phyloP scores from a whole-genome alignment of 2,797 vertebrate genomes.

The Anguilla pacifica region DNA sequence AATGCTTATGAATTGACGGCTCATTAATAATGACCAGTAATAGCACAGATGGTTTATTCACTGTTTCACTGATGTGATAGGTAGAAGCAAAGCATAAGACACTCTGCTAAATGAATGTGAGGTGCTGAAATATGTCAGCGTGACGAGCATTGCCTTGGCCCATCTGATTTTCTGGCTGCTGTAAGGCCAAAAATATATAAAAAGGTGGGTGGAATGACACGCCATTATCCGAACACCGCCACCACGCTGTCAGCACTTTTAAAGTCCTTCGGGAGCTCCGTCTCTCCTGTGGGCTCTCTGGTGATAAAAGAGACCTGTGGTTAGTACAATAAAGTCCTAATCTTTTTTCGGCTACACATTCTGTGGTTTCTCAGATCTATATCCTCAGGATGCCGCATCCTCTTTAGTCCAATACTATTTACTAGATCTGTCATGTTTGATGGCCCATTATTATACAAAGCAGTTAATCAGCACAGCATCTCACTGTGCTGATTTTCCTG shows the following conservation, averaged over 20 bases:
- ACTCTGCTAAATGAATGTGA: not conserved
- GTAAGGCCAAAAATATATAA: not conserved
- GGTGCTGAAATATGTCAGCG: not conserved
- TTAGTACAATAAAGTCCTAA: not conserved
- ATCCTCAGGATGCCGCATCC: not conserved
- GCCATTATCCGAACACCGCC: not conserved
- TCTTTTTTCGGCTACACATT: not conserved
- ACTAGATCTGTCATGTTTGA: not conserved
- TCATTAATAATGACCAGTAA: not conserved
- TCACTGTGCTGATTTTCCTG: not conserved
- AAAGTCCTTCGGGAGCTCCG: not conserved
- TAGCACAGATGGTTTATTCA: not conserved
- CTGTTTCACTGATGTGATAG: not conserved
- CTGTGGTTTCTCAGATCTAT: not conserved
- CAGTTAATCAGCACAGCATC: not conserved
- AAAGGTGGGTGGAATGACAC: not conserved
- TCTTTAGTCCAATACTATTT: not conserved
- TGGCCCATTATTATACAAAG: not conserved
- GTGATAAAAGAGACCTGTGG: not conserved
- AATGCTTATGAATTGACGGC: not conserved
- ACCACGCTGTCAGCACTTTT: not conserved
- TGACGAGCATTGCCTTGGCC: not conserved
- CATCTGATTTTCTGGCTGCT: not conserved
- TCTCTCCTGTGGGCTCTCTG: not conserved
- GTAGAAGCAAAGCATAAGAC: not conserved